phyloP scores from a whole-genome alignment of 2,797 vertebrate species.

The Knipowitschia caucasica region DNA sequence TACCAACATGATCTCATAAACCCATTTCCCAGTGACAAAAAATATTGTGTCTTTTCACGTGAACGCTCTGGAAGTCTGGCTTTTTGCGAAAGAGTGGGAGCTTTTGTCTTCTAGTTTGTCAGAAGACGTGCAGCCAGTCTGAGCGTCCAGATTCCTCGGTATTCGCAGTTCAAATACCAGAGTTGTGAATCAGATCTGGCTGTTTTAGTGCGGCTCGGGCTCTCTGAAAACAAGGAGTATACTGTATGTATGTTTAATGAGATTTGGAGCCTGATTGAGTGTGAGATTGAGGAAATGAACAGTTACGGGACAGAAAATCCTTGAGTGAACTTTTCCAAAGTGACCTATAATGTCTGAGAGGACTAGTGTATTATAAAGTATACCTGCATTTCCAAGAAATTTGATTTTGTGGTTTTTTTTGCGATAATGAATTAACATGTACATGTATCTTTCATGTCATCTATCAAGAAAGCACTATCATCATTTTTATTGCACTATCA shows the following conservation, averaged over 20 bases:
- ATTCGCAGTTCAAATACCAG: slow-evolving; percentile 63
- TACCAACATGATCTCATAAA: slow-evolving; percentile 32
- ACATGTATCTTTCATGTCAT: no score
- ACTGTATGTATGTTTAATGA: slow-evolving; percentile 78
- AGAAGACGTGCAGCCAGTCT: slow-evolving; percentile 43
- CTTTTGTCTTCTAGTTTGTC: slow-evolving; percentile 46
- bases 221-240: slow-evolving; percentile 63
- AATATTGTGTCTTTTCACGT: slow-evolving; percentile 22
- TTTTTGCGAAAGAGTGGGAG: slow-evolving; percentile 31
- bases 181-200: slow-evolving; percentile 59
- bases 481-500: no score
- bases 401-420: no score
- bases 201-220: slow-evolving; percentile 39
- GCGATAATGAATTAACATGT: no score
- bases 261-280: slow-evolving; percentile 58
- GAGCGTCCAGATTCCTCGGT: slow-evolving; percentile 40
- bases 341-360: not conserved
- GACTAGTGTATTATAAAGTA: no score
- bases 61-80: slow-evolving; percentile 11
- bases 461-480: no score
- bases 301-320: slow-evolving; percentile 37
- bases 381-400: no score
- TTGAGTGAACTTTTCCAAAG: slow-evolving; percentile 12
- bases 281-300: slow-evolving; percentile 36
- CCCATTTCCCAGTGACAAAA: slow-evolving; percentile 17